Evolutionary conservation across 1,140 invertebrate species (phyloP), one percentile per base, ranked within the genome.

Genomic region (Heliconius hermathena): DNA sequence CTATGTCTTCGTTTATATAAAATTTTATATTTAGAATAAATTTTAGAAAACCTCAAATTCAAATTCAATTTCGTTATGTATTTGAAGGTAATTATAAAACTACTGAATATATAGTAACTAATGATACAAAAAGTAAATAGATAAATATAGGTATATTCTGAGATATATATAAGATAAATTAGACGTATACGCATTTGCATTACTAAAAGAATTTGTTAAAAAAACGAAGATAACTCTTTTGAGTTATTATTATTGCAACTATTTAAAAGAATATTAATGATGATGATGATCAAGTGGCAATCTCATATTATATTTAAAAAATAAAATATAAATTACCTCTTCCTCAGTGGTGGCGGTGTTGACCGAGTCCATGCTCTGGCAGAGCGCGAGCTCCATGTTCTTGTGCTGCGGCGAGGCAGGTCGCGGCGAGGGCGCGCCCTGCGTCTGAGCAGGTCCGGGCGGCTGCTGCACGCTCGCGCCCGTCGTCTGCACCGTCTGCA

Each of bases 311-410:
- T 66, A 8, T 66, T 8, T 20, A 20, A 71, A 36, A 41, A 9
- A 26, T 8, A 8, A 72, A 60, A 20, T 33, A 52, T 13, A 74
- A 57, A 74, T 26, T 91, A 98, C 97, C 97, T 98, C 97, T 96
- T 98, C 98, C 95, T 98, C 98, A 94, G 97, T 97, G 90, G 97
- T 97, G 88, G 97, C 97, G 83, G 97, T 98, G 95, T 98, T 98
- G 92, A 98, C 98, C 87, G 97, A 98, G 96, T 98, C 98, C 97
- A 98, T 98, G 95, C 97, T 98, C 95, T 98, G 97, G 82, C 95
- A 96, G 82, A 96, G 93, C 85, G 95, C 95, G 82, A 96, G 89
- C 89, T 94, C 94, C 94, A 95, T 95, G 82, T 88, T 94, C 89
- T 94, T 91, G 81, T 94, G 91, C 76, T 92, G 92, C 71, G 91